Evolutionary conservation across 2,888 invertebrate species (phyloP), one percentile per base, ranked within the genome.

Genomic region (Andrena camellia): DNA sequence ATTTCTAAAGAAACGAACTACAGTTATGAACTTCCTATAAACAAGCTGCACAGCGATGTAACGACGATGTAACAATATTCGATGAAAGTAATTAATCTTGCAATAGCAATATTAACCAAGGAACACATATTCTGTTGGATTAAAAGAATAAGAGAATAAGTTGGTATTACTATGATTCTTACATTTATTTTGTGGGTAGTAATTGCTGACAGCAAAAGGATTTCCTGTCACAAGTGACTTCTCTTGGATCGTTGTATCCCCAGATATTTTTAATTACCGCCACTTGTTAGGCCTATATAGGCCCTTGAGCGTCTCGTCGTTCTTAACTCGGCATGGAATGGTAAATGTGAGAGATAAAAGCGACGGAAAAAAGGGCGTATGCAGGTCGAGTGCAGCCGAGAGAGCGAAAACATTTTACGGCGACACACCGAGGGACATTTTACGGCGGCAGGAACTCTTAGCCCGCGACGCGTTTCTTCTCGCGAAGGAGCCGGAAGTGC

Each of bases 401-500:
- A 63, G 52, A 78, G 72, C 81, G 81, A 81, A 73, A 81, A 78
- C 78, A 81, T 78, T 78, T 78, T 77, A 72, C 71, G 67, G 8
- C 20, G 52, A 29, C 57, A 60, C 35, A 35, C n/a, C 50, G 33
- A 35, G 29, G 42, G 42, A 80, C 35, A 59, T 79, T 69, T 68
- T 69, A 29, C 68, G 64, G 64, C 35, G 63, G 17, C 59, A 33
- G 78, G 60, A 78, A 75, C 73, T 79, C 79, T 85, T 68, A 57
- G 35, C 42, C 31, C 73, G 20, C 54, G 62, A 67, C 63, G 73
- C 78, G 73, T 85, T 82, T 85, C 85, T 85, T 82, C 73, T 64
- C 76, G 60, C 66, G 62, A 72, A 82, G 77, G 80, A 72, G 57
- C 69, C 70, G 78, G 50, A 84, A 86, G 84, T 81, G 86, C 67